A percentile compares a stretch with the other conserved stretches of the same genome.
phyloP scores from a whole-genome alignment of 1,140 invertebrate genomes.

The Drosophila hydei region DNA sequence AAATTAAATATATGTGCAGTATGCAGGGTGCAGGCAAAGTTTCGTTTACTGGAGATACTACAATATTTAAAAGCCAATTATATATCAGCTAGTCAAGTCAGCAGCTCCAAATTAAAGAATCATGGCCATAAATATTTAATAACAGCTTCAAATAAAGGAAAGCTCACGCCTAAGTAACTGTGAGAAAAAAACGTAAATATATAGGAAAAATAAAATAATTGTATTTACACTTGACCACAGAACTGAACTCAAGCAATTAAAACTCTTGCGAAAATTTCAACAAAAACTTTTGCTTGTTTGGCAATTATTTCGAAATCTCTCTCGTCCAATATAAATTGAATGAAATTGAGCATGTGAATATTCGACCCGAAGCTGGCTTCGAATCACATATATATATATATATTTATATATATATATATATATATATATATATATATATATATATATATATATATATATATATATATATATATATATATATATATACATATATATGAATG shows the following conservation, averaged over 20 bases:
- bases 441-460: background rate
- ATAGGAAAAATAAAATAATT: constrained; percentile 10
- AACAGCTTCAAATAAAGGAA: background rate
- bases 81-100: constrained; percentile 7
- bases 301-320: constrained; percentile 18
- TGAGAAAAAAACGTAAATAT: background rate
- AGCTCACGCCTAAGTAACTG: background rate
- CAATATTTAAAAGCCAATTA: constrained; percentile 34
- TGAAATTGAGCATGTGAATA: constrained; percentile 31
- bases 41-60: background rate
- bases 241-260: constrained; percentile 36
- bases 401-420: background rate
- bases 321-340: constrained; percentile 19
- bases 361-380: background rate
- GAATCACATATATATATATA: background rate
- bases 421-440: background rate
- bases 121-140: background rate
- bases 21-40: background rate
- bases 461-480: background rate
- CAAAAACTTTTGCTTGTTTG: background rate
- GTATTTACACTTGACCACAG: constrained; percentile 6
- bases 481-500: no score
- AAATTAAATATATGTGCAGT: background rate
- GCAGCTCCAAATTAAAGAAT: constrained; percentile 1
- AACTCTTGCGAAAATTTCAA: constrained; percentile 9